Evolutionary conservation across 1,140 invertebrate species (phyloP).

Genomic region (Homalodisca vitripennis): DNA sequence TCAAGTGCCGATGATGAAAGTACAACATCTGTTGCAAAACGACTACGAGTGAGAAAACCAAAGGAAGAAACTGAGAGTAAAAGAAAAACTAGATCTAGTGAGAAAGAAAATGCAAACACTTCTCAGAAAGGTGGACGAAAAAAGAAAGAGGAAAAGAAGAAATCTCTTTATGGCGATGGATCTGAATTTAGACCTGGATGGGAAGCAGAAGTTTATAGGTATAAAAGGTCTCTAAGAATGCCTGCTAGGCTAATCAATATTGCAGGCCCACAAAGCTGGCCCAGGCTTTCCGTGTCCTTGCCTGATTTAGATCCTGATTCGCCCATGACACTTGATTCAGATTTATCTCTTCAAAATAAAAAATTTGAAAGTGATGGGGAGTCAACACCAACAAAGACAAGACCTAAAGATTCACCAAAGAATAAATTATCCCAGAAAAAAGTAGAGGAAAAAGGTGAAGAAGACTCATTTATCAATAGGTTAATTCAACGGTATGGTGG

Average conservation of each 20-base stretch:
- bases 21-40: constrained; percentile 15
- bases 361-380: constrained; percentile 23
- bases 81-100: constrained; percentile 20
- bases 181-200: constrained; percentile 63
- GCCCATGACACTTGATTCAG: constrained; percentile 60
- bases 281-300: constrained; percentile 63
- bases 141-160: constrained; percentile 35
- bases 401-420: constrained; percentile 14
- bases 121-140: constrained; percentile 24
- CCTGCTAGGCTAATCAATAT: constrained; percentile 74
- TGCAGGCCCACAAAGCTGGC: constrained; percentile 47
- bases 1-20: constrained; percentile 29
- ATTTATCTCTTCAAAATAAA: constrained; percentile 43
- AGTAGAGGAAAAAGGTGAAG: constrained; percentile 51
- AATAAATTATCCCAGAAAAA: constrained; percentile 47
- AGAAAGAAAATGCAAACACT: constrained; percentile 14
- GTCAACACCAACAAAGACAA: not conserved
- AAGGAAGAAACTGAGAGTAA: constrained; percentile 20
- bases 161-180: constrained; percentile 36
- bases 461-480: constrained; percentile 55
- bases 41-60: constrained; percentile 28
- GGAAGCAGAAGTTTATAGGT: constrained; percentile 78
- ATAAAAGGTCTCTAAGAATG: constrained; percentile 76
- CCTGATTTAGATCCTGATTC: constrained; percentile 72
- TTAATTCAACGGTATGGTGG: constrained; percentile 45